A percentile compares a stretch with the other conserved stretches of the same genome.
These are phyloP conservation scores for Bombyx huttoni DNA, from an alignment of 2,888 invertebrate genomes.

Conservation along the genomic window DNA sequence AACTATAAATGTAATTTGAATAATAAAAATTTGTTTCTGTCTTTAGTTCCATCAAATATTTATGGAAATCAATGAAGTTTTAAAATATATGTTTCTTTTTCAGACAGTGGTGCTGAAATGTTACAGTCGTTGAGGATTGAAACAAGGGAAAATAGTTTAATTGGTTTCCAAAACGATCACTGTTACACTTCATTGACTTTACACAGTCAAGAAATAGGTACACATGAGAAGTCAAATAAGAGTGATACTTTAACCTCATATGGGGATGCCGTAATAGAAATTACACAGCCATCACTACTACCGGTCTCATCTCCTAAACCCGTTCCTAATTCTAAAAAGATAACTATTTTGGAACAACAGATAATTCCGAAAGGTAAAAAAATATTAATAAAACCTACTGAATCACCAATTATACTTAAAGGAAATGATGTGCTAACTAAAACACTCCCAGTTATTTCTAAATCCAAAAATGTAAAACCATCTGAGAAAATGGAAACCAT, in stretches of 20 bases:
- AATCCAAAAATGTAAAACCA: slow-evolving; percentile 35
- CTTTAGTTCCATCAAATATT: neutral
- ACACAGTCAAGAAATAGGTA: slow-evolving; percentile 64
- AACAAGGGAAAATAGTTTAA: slow-evolving; percentile 66
- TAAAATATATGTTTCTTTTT: slow-evolving; percentile 9
- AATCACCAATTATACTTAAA: slow-evolving; percentile 45
- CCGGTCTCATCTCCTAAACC: slow-evolving; percentile 35
- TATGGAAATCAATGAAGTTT: neutral
- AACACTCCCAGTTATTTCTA: slow-evolving; percentile 35
- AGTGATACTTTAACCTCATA: slow-evolving; percentile 39
- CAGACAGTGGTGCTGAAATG: slow-evolving; percentile 68
- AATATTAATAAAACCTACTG: slow-evolving; percentile 42
- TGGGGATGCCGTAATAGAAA: slow-evolving; percentile 60
- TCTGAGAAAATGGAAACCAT: slow-evolving; percentile 27
- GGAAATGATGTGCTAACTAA: slow-evolving; percentile 53
- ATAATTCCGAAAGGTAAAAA: slow-evolving; percentile 67
- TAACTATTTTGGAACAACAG: slow-evolving; percentile 61
- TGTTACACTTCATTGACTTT: slow-evolving; percentile 83
- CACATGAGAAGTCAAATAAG: slow-evolving; percentile 50
- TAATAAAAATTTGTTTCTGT: neutral
- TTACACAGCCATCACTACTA: slow-evolving; percentile 48
- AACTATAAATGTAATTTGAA: neutral
- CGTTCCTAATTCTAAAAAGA: slow-evolving; percentile 55
- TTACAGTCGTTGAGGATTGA: slow-evolving; percentile 61
- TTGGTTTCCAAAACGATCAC: slow-evolving; percentile 83